Percentiles rank a stretch among this genome's conserved stretches.
Conservation (phyloP, 2,113 vertebrate species). For the Tiliqua scincoides region DNA sequence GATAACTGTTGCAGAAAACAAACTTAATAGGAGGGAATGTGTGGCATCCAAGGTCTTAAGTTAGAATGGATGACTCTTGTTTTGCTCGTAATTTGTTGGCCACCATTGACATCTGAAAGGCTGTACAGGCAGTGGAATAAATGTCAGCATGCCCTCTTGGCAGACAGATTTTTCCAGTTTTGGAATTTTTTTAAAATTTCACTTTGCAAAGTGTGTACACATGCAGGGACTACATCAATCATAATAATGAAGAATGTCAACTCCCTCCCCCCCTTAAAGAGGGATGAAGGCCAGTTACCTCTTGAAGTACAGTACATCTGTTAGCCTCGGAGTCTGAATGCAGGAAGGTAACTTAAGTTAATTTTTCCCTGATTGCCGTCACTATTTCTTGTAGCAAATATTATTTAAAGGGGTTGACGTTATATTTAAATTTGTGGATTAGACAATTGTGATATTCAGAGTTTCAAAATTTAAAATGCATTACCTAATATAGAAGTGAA, state of each 20-base stretch:
- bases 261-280: not conserved
- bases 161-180: not conserved
- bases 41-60: conserved; percentile 23
- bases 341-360: not conserved
- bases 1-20: conserved; percentile 7
- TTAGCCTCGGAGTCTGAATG: not conserved
- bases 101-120: not conserved
- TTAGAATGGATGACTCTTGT: not conserved
- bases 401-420: not conserved
- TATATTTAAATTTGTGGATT: not conserved
- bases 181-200: not conserved
- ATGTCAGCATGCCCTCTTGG: not conserved
- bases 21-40: not conserved
- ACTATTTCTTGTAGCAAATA: not conserved
- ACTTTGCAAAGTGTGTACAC: not conserved
- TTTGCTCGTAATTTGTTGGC: not conserved
- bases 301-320: not conserved
- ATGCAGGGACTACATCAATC: not conserved
- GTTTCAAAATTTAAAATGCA: not conserved
- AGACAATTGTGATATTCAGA: not conserved
- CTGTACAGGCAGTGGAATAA: not conserved
- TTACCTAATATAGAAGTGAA: not conserved
- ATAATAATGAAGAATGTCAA: not conserved
- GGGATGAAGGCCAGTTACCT: not conserved
- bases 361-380: not conserved